Evolutionary conservation across 2,797 vertebrate species (phyloP).

Genomic region (Denticeps clupeoides): DNA sequence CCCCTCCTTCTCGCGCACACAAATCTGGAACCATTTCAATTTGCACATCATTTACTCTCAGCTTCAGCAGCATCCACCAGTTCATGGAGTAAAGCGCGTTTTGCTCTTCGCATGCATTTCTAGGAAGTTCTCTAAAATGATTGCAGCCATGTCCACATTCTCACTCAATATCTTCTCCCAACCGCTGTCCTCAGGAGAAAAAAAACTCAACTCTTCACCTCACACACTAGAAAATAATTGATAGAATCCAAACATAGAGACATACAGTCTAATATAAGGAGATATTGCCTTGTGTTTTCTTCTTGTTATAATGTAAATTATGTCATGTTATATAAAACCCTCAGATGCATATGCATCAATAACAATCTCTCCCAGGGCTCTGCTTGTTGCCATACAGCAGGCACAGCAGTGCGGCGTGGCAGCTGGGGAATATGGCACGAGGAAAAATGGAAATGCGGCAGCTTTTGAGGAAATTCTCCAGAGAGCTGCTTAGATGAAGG

Average conservation of each 20-base stretch:
- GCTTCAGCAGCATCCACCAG: conserved; percentile 10
- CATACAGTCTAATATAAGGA: conserved; percentile 33
- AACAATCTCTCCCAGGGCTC: conserved; percentile 50
- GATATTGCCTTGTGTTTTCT: conserved; percentile 37
- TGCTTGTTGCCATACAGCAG: conserved; percentile 56
- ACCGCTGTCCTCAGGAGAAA: too few species aligned
- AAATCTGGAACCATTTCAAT: conserved; percentile 23
- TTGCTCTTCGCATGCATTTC: conserved; percentile 8
- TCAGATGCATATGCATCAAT: conserved; percentile 43
- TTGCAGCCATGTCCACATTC: background rate
- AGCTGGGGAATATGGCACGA: conserved; percentile 48
- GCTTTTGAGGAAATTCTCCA: conserved; percentile 50
- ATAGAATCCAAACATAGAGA: too few species aligned
- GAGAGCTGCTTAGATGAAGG: conserved; percentile 56
- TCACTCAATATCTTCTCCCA: background rate
- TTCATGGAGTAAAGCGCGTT: conserved; percentile 10
- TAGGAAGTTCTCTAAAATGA: conserved; percentile 4
- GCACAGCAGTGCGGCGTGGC: conserved; percentile 28
- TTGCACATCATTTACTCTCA: conserved; percentile 20
- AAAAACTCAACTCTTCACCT: too few species aligned
- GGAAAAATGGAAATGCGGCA: conserved; percentile 60
- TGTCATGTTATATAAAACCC: too few species aligned
- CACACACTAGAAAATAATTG: too few species aligned
- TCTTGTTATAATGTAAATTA: conserved; percentile 11
- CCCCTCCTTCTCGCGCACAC: conserved; percentile 2